Evolutionary conservation across 2,888 invertebrate species (phyloP).

Genomic region (Stenchaetothrips biformis): DNA sequence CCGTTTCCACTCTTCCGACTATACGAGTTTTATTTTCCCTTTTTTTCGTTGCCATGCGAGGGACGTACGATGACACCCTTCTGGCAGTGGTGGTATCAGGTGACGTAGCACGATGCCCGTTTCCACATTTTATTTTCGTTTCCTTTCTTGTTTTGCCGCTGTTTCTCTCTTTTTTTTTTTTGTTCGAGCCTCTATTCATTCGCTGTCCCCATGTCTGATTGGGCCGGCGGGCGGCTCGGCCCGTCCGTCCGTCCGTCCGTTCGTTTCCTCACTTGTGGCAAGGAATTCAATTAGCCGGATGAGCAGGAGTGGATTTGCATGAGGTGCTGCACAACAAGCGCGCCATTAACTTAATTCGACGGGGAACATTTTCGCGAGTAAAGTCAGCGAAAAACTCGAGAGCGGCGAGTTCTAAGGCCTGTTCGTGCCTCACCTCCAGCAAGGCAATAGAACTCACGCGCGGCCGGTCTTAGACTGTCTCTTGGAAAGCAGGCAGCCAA

Average conservation of each 20-base stretch:
- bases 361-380: too few species aligned
- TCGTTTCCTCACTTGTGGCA: background rate
- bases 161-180: background rate
- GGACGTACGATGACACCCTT: background rate
- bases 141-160: background rate
- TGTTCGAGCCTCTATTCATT: background rate
- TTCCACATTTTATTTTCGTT: background rate
- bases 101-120: background rate
- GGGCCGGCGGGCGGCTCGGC: background rate
- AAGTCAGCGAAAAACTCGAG: too few species aligned
- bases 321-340: too few species aligned
- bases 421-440: too few species aligned
- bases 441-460: too few species aligned
- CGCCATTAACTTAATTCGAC: too few species aligned
- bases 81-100: background rate
- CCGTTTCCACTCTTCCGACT: background rate
- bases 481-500: too few species aligned
- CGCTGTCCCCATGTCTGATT: background rate
- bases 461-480: too few species aligned
- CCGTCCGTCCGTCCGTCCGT: background rate
- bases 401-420: too few species aligned
- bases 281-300: background rate
- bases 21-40: background rate
- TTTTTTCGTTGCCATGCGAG: background rate
- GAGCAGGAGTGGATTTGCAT: too few species aligned